phyloP scores from a whole-genome alignment of 2,113 vertebrate genomes.

The Vanacampus margaritifer region DNA sequence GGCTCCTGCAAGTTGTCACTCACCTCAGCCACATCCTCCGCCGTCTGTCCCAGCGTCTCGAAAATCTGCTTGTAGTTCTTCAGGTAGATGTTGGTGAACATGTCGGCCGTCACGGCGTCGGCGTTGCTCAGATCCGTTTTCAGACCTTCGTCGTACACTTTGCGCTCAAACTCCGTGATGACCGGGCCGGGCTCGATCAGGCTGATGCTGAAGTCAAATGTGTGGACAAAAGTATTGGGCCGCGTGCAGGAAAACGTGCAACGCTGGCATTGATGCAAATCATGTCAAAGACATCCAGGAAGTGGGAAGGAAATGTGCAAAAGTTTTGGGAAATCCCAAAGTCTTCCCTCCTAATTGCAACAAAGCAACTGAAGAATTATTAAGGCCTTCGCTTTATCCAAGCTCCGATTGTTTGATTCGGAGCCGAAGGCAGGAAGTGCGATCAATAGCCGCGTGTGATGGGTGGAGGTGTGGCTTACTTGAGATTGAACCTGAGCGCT shows the following conservation, averaged over 20 bases:
- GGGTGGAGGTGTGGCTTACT: too few species aligned
- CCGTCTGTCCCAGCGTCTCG: conserved; percentile 77
- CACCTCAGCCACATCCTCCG: conserved; percentile 83
- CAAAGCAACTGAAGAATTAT: too few species aligned
- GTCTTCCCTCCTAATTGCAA: too few species aligned
- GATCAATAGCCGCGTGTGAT: too few species aligned
- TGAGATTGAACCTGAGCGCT: conserved; percentile 81
- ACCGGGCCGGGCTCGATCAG: conserved; percentile 82
- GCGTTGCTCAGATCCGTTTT: conserved; percentile 82
- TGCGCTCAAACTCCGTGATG: conserved; percentile 81
- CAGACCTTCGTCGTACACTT: conserved; percentile 78
- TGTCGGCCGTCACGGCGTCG: conserved; percentile 79
- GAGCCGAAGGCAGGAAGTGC: too few species aligned
- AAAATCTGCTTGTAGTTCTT: conserved; percentile 84
- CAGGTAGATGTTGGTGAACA: conserved; percentile 81
- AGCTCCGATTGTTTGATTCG: too few species aligned
- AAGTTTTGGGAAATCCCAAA: not conserved
- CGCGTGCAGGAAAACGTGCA: too few species aligned
- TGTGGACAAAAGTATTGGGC: too few species aligned
- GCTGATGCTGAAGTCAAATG: conserved; percentile 67
- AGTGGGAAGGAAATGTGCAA: too few species aligned
- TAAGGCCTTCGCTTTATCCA: too few species aligned
- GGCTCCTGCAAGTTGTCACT: not conserved
- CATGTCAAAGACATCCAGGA: too few species aligned
- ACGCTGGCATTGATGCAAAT: too few species aligned